Percentiles rank a stretch among this genome's conserved stretches.
Evolutionary conservation across 2,888 invertebrate species (phyloP).

Genomic region (Phasia obesa): DNA sequence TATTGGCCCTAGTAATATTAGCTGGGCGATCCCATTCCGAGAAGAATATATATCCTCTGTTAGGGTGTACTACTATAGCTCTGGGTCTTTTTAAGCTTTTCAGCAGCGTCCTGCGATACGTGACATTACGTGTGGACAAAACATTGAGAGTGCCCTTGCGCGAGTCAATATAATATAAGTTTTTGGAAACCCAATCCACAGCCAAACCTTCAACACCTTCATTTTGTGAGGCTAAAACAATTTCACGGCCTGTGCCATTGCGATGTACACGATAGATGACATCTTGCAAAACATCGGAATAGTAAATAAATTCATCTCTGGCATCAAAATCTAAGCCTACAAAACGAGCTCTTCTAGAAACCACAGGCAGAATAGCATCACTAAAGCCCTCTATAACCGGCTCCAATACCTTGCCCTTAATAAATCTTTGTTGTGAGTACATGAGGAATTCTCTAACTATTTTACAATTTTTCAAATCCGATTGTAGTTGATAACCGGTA

Average conservation of each 20-base stretch:
- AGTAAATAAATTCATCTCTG: constrained; percentile 95
- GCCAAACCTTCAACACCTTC: constrained; percentile 98
- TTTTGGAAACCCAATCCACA: constrained; percentile 97
- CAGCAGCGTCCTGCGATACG: constrained; percentile 91
- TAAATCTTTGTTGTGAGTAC: constrained; percentile 97
- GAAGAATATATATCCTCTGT: constrained; percentile 96
- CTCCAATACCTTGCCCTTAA: constrained; percentile 94
- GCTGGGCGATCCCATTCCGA: constrained; percentile 98
- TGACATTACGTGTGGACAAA: constrained; percentile 92
- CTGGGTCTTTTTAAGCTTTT: constrained; percentile 95
- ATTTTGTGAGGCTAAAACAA: constrained; percentile 96
- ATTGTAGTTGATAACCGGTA: constrained; percentile 90
- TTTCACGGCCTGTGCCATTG: constrained; percentile 91
- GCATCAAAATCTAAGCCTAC: constrained; percentile 98
- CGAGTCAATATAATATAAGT: constrained; percentile 97
- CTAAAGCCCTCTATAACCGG: constrained; percentile 95
- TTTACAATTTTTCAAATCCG: constrained; percentile 90
- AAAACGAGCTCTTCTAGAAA: constrained; percentile 94
- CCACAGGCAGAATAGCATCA: constrained; percentile 97
- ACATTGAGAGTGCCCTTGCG: constrained; percentile 97
- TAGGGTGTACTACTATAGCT: constrained; percentile 98
- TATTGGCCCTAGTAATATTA: constrained; percentile 95
- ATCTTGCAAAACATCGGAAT: constrained; percentile 97
- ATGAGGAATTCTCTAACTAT: constrained; percentile 94
- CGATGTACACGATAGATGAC: constrained; percentile 93